Conservation (phyloP, 2,113 vertebrate genomes). For the Colaptes auratus region DNA sequence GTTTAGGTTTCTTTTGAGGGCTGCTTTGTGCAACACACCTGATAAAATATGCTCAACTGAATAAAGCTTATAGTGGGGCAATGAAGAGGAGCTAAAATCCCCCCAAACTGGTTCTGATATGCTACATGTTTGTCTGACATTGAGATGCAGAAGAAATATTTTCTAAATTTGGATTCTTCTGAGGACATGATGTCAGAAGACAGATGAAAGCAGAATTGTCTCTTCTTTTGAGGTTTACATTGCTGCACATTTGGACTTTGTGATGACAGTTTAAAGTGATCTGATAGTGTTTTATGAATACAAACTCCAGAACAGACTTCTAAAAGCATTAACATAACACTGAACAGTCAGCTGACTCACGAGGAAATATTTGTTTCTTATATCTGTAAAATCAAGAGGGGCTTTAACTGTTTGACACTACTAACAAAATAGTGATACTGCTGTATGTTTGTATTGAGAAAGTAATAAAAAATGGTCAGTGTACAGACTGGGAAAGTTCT, state of each 20-base stretch:
- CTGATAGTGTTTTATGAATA: background rate
- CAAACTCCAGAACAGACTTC: background rate
- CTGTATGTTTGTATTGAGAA: background rate
- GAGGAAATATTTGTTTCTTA: background rate
- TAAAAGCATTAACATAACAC: background rate
- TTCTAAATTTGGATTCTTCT: background rate
- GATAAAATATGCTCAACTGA: background rate
- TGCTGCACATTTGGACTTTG: background rate
- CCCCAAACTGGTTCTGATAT: background rate
- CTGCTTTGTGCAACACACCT: background rate
- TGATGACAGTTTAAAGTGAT: background rate
- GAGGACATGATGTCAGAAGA: background rate
- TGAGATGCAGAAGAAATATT: background rate
- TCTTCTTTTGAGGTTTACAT: constrained; percentile 10
- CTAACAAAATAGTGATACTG: background rate
- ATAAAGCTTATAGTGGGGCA: background rate
- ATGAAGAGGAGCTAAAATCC: background rate
- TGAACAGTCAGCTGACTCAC: background rate
- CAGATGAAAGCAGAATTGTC: background rate
- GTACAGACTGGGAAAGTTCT: background rate
- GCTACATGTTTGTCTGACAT: background rate
- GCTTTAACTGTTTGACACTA: background rate
- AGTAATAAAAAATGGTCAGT: background rate
- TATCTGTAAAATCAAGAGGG: background rate
- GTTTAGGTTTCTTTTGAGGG: background rate